Evolutionary conservation across 2,113 vertebrate species (phyloP).

Genomic region (Typhlomys cinereus): DNA sequence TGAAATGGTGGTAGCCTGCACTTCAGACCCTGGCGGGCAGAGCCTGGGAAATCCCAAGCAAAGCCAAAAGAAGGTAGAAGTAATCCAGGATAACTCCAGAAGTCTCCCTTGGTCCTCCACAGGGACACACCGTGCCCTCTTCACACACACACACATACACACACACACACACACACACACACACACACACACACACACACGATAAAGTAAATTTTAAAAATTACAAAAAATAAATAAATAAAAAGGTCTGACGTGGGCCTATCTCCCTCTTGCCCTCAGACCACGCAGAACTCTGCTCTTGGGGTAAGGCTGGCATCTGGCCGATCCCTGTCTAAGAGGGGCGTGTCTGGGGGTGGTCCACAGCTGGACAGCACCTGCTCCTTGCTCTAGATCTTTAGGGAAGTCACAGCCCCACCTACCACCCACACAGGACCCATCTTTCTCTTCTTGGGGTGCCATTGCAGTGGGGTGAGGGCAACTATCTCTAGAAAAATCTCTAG

Average conservation of each 20-base stretch:
- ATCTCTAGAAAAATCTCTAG: neutral
- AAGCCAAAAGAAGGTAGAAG: too few species aligned
- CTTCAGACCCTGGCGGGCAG: too few species aligned
- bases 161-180: too few species aligned
- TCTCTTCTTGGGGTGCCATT: neutral
- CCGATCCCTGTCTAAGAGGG: neutral
- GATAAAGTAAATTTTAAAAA: too few species aligned
- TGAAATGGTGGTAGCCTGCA: too few species aligned
- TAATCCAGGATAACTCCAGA: too few species aligned
- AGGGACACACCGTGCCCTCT: too few species aligned
- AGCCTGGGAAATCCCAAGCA: too few species aligned
- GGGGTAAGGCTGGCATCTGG: neutral
- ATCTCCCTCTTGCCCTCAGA: neutral
- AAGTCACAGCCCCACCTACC: neutral
- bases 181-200: too few species aligned
- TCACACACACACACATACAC: too few species aligned
- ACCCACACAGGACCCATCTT: neutral
- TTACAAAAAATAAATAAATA: too few species aligned
- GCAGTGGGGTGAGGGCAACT: neutral
- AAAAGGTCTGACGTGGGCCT: neutral
- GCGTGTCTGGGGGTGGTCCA: neutral
- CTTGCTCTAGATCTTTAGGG: neutral
- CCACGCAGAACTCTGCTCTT: neutral
- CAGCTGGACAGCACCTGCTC: neutral
- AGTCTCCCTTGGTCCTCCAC: too few species aligned